Evolutionary conservation across 2,113 vertebrate genomes (phyloP).

Genomic region (Solea solea): DNA sequence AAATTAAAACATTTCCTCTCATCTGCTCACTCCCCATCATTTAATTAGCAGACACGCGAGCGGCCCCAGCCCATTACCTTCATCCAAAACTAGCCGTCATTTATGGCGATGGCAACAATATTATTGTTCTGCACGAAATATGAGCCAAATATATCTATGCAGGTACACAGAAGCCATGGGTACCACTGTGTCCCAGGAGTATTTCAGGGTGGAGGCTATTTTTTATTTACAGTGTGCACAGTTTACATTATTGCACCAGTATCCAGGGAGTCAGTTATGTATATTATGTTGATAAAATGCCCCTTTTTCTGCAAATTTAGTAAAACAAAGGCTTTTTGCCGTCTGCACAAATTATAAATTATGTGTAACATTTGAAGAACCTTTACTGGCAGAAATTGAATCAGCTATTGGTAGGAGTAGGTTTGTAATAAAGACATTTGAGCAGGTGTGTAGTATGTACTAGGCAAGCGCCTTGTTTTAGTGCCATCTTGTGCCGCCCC

Average conservation of each 20-base stretch:
- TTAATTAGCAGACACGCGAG: constrained; percentile 70
- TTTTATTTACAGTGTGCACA: background rate
- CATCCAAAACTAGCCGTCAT: constrained; percentile 45
- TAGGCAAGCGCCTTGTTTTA: too few species aligned
- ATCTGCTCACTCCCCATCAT: constrained; percentile 58
- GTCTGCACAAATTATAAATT: too few species aligned
- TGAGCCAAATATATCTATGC: constrained; percentile 40
- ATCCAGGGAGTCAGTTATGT: background rate
- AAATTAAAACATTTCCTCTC: constrained; percentile 71
- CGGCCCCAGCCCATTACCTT: constrained; percentile 60
- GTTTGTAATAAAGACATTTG: too few species aligned
- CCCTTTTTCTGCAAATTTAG: too few species aligned
- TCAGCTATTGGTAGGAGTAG: too few species aligned
- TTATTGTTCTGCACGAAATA: constrained; percentile 48
- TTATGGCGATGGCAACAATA: constrained; percentile 41
- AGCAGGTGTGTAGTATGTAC: too few species aligned
- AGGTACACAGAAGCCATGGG: constrained; percentile 36
- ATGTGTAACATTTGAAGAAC: too few species aligned
- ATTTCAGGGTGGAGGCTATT: constrained; percentile 13
- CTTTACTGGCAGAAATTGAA: too few species aligned
- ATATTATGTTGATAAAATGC: too few species aligned
- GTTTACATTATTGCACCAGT: background rate
- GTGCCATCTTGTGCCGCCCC: too few species aligned
- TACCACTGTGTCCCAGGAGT: constrained; percentile 3
- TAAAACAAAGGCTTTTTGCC: too few species aligned